Conservation (phyloP, 2,888 invertebrate genomes). For the Drosophila flavopinicola region DNA sequence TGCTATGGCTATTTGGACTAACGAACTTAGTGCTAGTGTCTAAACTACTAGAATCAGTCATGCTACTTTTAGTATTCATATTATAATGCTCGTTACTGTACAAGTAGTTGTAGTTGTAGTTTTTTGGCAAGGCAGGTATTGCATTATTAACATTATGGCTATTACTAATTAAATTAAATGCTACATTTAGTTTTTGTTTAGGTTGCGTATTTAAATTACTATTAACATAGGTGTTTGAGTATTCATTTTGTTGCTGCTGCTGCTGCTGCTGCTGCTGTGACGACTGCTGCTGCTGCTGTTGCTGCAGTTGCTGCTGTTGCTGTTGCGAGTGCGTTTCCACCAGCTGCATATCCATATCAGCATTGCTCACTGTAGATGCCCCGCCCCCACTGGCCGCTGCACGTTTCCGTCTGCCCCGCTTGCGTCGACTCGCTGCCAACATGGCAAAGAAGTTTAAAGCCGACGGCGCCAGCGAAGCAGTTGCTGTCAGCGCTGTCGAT, state of each 20-base stretch:
- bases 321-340: conserved; percentile 51
- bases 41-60: conserved; percentile 81
- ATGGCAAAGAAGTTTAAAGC: conserved; percentile 82
- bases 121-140: conserved; percentile 85
- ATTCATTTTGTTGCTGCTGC: conserved; percentile 79
- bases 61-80: conserved; percentile 78
- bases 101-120: conserved; percentile 82
- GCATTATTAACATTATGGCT: conserved; percentile 78
- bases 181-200: conserved; percentile 34
- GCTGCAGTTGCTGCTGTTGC: conserved; percentile 17
- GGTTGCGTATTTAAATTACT: conserved; percentile 70
- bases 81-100: conserved; percentile 76
- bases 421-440: conserved; percentile 81
- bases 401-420: conserved; percentile 82
- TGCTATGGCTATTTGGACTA: conserved; percentile 78
- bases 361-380: conserved; percentile 22
- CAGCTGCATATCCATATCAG: conserved; percentile 75
- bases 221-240: conserved; percentile 83
- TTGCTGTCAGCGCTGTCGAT: conserved; percentile 78
- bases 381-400: conserved; percentile 25
- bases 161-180: conserved; percentile 55
- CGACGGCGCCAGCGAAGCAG: conserved; percentile 78
- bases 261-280: conserved; percentile 33
- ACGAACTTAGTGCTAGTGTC: conserved; percentile 77
- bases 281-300: conserved; percentile 10